Evolutionary conservation across 1,140 invertebrate species (phyloP).

Genomic region (Drosophila pallidifrons): DNA sequence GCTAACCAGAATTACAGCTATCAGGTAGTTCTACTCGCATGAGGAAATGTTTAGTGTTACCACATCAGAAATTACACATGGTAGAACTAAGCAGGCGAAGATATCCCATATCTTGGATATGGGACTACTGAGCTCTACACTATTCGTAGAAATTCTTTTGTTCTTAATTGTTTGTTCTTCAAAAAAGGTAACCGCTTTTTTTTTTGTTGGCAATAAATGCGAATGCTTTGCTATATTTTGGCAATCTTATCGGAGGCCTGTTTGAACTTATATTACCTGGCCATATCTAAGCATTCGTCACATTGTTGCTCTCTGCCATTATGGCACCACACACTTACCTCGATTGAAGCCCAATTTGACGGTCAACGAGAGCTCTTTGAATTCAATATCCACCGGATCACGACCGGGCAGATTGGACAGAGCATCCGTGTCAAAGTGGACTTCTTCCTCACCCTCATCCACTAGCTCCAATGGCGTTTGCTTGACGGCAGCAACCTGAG

Average conservation of each 20-base stretch:
- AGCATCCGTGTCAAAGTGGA: slow-evolving; percentile 56
- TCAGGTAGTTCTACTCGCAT: slow-evolving; percentile 50
- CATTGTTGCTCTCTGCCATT: slow-evolving; percentile 19
- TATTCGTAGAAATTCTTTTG: neutral
- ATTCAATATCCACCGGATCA: slow-evolving; percentile 89
- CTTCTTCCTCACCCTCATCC: slow-evolving; percentile 50
- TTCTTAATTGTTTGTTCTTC: slow-evolving; percentile 11
- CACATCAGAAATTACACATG: slow-evolving; percentile 33
- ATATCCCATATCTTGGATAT: slow-evolving; percentile 28
- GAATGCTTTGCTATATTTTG: slow-evolving; percentile 39
- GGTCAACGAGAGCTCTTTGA: slow-evolving; percentile 89
- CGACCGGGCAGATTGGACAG: slow-evolving; percentile 86
- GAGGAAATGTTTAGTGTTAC: slow-evolving; percentile 41
- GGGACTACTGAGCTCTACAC: neutral
- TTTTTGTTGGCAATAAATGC: slow-evolving; percentile 51
- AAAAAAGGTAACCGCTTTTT: slow-evolving; percentile 61
- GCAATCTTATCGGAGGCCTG: slow-evolving; percentile 63
- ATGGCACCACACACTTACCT: slow-evolving; percentile 85
- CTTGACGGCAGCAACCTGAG: slow-evolving; percentile 4
- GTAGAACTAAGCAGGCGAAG: slow-evolving; percentile 1
- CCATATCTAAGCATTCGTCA: slow-evolving; percentile 5
- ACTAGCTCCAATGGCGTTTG: slow-evolving; percentile 56
- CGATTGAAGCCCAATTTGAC: slow-evolving; percentile 89
- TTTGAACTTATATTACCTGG: slow-evolving; percentile 34
- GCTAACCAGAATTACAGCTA: slow-evolving; percentile 41